phyloP scores from a whole-genome alignment of 2,888 invertebrate genomes.

The Schizotus pectinicornis region DNA sequence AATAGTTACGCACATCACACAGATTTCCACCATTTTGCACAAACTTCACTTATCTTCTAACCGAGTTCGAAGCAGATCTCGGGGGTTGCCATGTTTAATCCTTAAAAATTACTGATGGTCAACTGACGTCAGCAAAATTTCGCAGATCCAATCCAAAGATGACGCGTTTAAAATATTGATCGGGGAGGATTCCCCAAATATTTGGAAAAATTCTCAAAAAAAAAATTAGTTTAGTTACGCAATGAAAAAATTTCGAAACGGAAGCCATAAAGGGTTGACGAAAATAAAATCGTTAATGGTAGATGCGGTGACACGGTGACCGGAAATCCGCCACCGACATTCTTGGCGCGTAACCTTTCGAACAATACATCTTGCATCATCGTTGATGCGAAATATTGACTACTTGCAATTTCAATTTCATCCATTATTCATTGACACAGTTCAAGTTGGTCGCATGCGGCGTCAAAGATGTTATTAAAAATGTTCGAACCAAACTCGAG shows the following conservation, averaged over 20 bases:
- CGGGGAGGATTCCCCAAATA: no score
- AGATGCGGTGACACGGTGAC: constrained; percentile 2
- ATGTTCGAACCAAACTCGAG: background rate
- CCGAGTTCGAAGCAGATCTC: constrained; percentile 18
- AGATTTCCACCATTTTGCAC: constrained; percentile 7
- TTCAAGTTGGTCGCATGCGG: background rate
- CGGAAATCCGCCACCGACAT: constrained; percentile 24
- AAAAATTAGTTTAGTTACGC: no score
- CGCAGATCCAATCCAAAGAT: no score
- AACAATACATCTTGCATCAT: constrained; percentile 25
- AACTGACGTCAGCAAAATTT: no score
- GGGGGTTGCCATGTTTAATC: constrained; percentile 1
- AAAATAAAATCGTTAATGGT: constrained; percentile 9
- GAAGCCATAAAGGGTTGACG: background rate
- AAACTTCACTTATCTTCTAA: constrained; percentile 10
- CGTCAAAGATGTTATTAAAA: background rate
- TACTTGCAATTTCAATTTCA: background rate
- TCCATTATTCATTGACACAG: constrained; percentile 9
- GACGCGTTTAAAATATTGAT: no score
- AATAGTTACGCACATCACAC: no score
- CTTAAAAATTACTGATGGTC: background rate
- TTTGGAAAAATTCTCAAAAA: no score
- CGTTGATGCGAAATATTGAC: background rate
- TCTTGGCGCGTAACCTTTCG: constrained; percentile 18
- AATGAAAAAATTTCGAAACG: no score